phyloP scores from a whole-genome alignment of 2,888 invertebrate genomes.

The Patella ulyssiponensis region DNA sequence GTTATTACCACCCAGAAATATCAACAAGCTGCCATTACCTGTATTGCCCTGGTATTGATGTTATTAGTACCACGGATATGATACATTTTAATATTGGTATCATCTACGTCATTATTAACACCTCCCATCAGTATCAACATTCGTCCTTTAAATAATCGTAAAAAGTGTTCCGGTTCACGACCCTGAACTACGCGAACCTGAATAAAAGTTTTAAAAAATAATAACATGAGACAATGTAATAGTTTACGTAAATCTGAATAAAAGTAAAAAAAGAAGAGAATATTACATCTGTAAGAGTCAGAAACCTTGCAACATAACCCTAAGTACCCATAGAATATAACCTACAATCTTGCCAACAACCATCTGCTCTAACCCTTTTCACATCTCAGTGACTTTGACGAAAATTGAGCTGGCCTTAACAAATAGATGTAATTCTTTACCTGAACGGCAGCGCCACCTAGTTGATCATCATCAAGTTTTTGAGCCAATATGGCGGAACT shows the following conservation, averaged over 20 bases:
- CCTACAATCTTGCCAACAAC: no score
- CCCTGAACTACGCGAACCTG: conserved; percentile 85
- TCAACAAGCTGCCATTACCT: conserved; percentile 74
- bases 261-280: no score
- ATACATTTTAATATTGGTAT: conserved; percentile 77
- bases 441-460: conserved; percentile 58
- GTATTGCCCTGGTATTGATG: conserved; percentile 81
- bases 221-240: no score
- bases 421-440: conserved; percentile 28
- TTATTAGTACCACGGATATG: conserved; percentile 85
- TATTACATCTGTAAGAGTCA: no score
- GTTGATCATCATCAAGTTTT: conserved; percentile 73
- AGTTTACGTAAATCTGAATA: no score
- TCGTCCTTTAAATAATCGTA: conserved; percentile 89
- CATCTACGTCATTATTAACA: conserved; percentile 68
- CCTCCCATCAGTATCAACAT: conserved; percentile 78
- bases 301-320: no score
- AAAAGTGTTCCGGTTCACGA: conserved; percentile 90
- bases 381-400: no score
- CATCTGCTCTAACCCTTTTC: no score
- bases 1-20: background rate
- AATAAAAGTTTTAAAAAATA: background rate
- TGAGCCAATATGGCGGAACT: conserved; percentile 76
- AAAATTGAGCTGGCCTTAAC: no score
- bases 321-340: no score